Base-by-base conservation (phyloP, 2,797 vertebrate species). In the Melanotaenia boesemani region DNA sequence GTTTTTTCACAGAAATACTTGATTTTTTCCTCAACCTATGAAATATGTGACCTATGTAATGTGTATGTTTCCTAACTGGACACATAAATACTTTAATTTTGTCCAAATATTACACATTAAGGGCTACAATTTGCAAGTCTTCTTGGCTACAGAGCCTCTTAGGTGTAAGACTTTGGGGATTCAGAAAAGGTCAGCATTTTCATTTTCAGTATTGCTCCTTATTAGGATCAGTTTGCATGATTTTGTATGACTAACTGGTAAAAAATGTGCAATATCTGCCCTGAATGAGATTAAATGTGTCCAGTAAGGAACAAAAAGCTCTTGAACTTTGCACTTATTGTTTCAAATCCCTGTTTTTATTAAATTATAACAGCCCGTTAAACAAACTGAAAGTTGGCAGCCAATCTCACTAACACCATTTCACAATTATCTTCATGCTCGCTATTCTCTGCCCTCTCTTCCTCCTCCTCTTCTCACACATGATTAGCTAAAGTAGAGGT, bases 161-260 rank as follows among this genome's bases (percentile, higher is more conserved):
- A 75, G 57, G 52, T 70, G 56, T 70, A 57, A 83, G 77, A 58
- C 30, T 71, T 67, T 76, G n/a, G 22, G 41, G 30, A 44, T 50
- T 20, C 18, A 41, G 18, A 52, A 37, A 26, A 61, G 58, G 16
- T 8, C 5, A 15, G 26, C 18, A 20, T 34, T 71, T 76, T 57
- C 8, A 59, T 41, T 72, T 56, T 52, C 13, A 4, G 54, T 58
- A 10, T 54, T 66, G 34, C 20, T n/a, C 20, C 26, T 32, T 54
- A 3, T 4, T 5, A 63, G 30, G 55, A 37, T 39, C 11, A 36
- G 20, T 15, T 28, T 44, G 4, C 2, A 39, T 11, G 8, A 41
- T 24, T 59, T 13, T 59, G 28, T 28, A 70, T 56, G 0, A 34
- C 20, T 8, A 30, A 55, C 32, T 28, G 44, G 52, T 60, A 26